Evolutionary conservation across 2,797 vertebrate genomes (phyloP).

Genomic region (Catharus ustulatus): DNA sequence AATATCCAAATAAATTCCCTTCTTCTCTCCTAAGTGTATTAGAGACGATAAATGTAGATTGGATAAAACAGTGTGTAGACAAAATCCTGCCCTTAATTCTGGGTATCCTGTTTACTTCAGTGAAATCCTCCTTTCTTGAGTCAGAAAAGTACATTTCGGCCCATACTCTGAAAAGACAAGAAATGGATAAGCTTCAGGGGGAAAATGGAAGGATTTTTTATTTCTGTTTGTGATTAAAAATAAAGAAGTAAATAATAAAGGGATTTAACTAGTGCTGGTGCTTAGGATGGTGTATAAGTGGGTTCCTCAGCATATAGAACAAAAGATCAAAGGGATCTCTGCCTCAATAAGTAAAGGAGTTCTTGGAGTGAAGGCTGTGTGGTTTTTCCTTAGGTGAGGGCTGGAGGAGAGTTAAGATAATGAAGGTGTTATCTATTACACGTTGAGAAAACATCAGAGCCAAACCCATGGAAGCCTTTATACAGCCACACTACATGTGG

Average conservation of each 20-base stretch:
- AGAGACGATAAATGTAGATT: background rate
- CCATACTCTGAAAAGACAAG: background rate
- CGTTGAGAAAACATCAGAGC: background rate
- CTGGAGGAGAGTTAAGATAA: background rate
- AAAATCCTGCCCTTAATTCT: slow-evolving; percentile 52
- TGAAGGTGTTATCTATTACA: slow-evolving; percentile 1
- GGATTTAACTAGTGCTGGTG: slow-evolving; percentile 26
- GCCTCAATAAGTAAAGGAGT: slow-evolving; percentile 22
- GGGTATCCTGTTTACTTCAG: slow-evolving; percentile 37
- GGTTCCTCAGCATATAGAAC: slow-evolving; percentile 47
- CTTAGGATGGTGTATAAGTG: slow-evolving; percentile 15
- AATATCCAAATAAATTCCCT: slow-evolving; percentile 39
- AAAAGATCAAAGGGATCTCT: slow-evolving; percentile 58
- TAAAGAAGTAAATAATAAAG: slow-evolving; percentile 55
- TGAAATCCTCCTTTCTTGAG: slow-evolving; percentile 9
- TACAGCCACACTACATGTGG: background rate
- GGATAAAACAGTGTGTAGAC: slow-evolving; percentile 23
- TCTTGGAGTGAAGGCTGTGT: background rate
- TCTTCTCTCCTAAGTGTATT: slow-evolving; percentile 4
- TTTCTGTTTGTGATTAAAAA: slow-evolving; percentile 53
- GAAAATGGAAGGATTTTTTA: background rate
- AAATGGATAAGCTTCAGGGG: background rate
- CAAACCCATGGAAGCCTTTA: background rate
- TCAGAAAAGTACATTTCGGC: background rate
- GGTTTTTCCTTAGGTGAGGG: slow-evolving; percentile 42